Evolutionary conservation across 2,113 vertebrate genomes (phyloP).

Genomic region (Eudyptes chrysolophus): DNA sequence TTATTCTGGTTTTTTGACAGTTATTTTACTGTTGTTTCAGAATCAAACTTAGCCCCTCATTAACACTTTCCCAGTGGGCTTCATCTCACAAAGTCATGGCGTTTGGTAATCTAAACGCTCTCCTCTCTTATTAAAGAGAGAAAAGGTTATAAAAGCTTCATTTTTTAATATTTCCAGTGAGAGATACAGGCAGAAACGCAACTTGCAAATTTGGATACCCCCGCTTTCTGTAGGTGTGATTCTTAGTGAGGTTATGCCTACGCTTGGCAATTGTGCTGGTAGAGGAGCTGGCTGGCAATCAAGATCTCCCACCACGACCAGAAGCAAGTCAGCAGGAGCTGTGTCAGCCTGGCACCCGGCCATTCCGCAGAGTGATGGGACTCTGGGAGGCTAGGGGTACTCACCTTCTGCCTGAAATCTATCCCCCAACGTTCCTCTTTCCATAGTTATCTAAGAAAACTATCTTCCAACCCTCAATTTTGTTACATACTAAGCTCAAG

Average conservation of each 20-base stretch:
- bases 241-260: not conserved
- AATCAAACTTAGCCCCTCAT: not conserved
- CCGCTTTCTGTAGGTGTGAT: not conserved
- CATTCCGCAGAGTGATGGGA: fast-evolving
- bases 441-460: not conserved
- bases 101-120: not conserved
- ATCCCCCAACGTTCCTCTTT: not conserved
- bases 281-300: not conserved
- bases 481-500: not conserved
- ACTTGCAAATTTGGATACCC: not conserved
- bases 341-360: not conserved
- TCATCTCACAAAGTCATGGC: not conserved
- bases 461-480: not conserved
- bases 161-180: not conserved
- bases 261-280: not conserved
- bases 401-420: not conserved
- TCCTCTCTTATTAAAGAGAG: not conserved
- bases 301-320: not conserved
- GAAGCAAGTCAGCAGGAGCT: not conserved
- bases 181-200: not conserved
- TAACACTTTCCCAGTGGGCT: not conserved
- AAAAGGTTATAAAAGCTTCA: not conserved
- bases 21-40: not conserved
- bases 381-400: not conserved
- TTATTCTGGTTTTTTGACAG: not conserved